Evolutionary conservation across 2,888 invertebrate species (phyloP), one percentile per base, ranked within the genome.

Genomic region (Sinopyrophorus schimmeli): DNA sequence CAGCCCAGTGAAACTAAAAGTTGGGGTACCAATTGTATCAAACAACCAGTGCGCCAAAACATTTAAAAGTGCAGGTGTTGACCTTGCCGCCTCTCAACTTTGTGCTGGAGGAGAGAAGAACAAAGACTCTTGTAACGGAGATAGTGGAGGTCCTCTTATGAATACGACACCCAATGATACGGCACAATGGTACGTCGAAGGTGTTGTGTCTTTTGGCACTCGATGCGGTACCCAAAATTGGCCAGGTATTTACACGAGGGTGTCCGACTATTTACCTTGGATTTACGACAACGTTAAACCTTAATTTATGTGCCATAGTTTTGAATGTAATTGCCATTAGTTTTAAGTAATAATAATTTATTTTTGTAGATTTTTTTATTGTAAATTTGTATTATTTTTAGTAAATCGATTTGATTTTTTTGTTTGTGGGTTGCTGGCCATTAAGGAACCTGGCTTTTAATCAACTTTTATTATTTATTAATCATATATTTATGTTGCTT

Each of bases 21-120:
- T 58, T 4, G 21, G 18, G 3, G 38, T 84, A 9, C 83, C 83
- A 0, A 69, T 81, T 11, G 80, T 77, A 27, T 68, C 76, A 37
- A 77, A 75, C 34, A 61, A 69, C 0, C 71, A 78, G 5, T 84
- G 84, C 59, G 60, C 67, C 1, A 65, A 62, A 30, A 76, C 80
- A 18, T 78, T 81, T 58, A 68, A 67, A 15, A 60, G 65, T 1
- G 73, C 76, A 3, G 76, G 76, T 0, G 77, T 80, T 0, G 62
- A 65, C 1, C 63, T 81, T 24, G 74, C 75, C 0, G 37, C 39
- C 9, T 81, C 27, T 10, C 84, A 84, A 58, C 59, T 87, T 0
- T 87, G 87, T 60, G 87, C 86, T 5, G 88, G 87, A 2, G 87
- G 87, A 0, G 74, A 76, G 18, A 71, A 76, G 0, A 78, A 79